Evolutionary conservation across 2,797 vertebrate genomes (phyloP), one percentile per base, ranked within the genome.

Genomic region (Calcarius lapponicus): DNA sequence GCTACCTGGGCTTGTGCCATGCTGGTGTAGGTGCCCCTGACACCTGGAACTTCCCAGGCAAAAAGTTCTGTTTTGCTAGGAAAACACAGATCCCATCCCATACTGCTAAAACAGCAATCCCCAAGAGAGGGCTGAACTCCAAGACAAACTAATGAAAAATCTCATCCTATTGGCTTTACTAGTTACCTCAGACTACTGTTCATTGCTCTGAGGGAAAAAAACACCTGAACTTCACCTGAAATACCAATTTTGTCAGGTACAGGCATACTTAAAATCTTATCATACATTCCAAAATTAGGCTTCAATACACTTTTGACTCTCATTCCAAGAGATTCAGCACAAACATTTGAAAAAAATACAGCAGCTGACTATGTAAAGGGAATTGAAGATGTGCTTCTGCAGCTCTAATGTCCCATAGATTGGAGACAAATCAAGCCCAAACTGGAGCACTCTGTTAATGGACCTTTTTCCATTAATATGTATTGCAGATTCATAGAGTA

Each of bases 21-120:
- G 18, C 50, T 85, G 21, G 16, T 1, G 0, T 5, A 13, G 31
- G 19, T 11, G 3, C 12, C 6, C 15, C 32, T 13, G 0, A 2
- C 9, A 69, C 6, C 18, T 19, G 3, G 6, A 82, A 42, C 31
- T 66, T 62, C 22, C n/a, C 19, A 15, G 26, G n/a, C 38, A 34
- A 42, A 80, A 64, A 34, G 28, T 11, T 22, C 50, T 7, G 1
- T 54, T 66, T 31, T 58, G 8, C 28, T 62, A 34, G 4, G 17
- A 84, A 90, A 74, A 84, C 5, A 66, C 3, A 65, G 4, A 66
- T 20, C 10, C 12, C 3, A 1, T 21, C 25, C 31, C 66, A 24
- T 21, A 62, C 7, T 45, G 38, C 47, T 71, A 32, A 32, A 72
- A 69, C 19, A 67, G 38, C 13, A 24, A 61, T 1, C 34, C 8